Base-by-base conservation (phyloP, 2,888 invertebrate species). In the Dugesia japonica region DNA sequence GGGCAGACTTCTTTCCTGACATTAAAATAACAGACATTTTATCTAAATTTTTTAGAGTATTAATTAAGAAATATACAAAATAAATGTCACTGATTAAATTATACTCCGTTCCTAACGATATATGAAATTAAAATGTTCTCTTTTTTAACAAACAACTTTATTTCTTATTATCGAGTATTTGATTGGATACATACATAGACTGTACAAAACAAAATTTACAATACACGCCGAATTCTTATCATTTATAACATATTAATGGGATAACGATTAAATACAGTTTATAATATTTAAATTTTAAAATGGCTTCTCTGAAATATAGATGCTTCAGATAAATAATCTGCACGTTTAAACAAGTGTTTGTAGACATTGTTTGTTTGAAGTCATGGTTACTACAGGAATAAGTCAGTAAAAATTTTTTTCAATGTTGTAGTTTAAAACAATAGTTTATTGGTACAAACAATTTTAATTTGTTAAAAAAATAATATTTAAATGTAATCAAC, bases 1-100 rank as follows among this genome's bases (percentile, higher is more conserved):
- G 56, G 1, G 56, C 56, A 56, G 56, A 56, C 17, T 56, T 56
- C 56, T 56, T 56, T 4, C 56, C 56, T 4, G 56, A 56, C 56
- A 56, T 56, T n/a, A 56, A 56, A 56, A 56, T 56, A 7, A 56
- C 56, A 56, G 56, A 56, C 56, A 56, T 56, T 56, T n/a, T 56
- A 56, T 31, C 31, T 13, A 56, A n/a, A 20, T 56, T 4, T 4
- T 56, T 56, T 56, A 23, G 7, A 56, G 4, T 20, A 56, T 20
- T 20, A 56, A 20, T 9, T 56, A 56, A 56, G 1, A 56, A 56
- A 4, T 56, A 9, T 23, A 56, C 56, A 56, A 38, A 38, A 38
- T 17, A 13, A 38, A 56, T n/a, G 56, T 56, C 17, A 9, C n/a
- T 56, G n/a, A 23, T 9, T 20, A 56, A 20, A 9, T 56, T n/a